Evolutionary conservation across 2,113 vertebrate genomes (phyloP).

Genomic region (Nothocercus nigrocapillus): DNA sequence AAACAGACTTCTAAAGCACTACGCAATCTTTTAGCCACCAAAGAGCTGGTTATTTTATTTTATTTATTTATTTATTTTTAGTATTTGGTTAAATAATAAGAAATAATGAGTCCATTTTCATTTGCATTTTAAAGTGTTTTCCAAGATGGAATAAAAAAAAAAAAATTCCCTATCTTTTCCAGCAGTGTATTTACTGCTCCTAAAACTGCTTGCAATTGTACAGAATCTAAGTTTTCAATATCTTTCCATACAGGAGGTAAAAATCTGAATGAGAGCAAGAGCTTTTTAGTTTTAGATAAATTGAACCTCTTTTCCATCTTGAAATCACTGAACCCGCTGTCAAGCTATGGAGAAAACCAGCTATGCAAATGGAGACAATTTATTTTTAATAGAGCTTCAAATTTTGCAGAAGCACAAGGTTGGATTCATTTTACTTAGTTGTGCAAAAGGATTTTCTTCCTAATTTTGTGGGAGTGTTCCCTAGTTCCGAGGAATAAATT

Average conservation of each 20-base stretch:
- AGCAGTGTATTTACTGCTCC: neutral
- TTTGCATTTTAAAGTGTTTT: conserved; percentile 1
- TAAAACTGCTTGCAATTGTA: neutral
- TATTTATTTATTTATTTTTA: neutral
- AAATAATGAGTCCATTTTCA: neutral
- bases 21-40: neutral
- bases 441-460: neutral
- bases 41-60: neutral
- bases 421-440: conserved; percentile 21
- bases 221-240: neutral
- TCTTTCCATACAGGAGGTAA: conserved; percentile 4
- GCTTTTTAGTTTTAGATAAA: neutral
- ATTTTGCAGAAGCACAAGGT: conserved; percentile 17
- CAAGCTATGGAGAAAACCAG: neutral
- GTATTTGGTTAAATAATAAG: conserved; percentile 18
- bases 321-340: neutral
- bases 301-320: conserved; percentile 17
- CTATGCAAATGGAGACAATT: neutral
- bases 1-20: neutral
- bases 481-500: conserved; percentile 46
- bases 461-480: conserved; percentile 60
- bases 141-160: neutral
- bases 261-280: conserved; percentile 21
- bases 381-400: neutral
- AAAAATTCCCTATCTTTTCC: neutral